A percentile compares a stretch with the other conserved stretches of the same genome.
Conservation (phyloP, 2,888 invertebrate genomes). For the Eupithecia exiguata region DNA sequence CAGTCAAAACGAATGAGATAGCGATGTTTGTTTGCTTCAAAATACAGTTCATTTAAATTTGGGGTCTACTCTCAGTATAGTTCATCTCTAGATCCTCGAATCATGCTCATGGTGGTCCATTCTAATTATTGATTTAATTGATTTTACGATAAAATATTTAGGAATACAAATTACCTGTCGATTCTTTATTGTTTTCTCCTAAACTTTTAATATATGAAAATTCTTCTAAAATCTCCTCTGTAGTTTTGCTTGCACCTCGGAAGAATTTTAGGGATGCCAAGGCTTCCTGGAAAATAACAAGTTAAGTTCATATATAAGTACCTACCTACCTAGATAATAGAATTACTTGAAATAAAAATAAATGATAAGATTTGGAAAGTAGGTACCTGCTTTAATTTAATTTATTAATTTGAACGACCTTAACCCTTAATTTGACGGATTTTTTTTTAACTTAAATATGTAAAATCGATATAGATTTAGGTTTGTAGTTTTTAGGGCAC, state of each 20-base stretch:
- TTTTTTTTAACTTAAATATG: no score
- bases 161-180: neutral
- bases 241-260: constrained; percentile 45
- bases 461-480: no score
- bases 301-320: neutral
- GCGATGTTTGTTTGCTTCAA: neutral
- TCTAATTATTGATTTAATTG: no score
- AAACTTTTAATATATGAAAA: constrained; percentile 43
- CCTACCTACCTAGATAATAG: neutral
- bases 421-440: no score
- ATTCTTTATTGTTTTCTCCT: constrained; percentile 3
- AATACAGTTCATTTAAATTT: neutral
- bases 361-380: no score
- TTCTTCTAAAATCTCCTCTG: constrained; percentile 50
- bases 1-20: constrained; percentile 13
- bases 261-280: constrained; percentile 53
- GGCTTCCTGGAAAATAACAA: constrained; percentile 48
- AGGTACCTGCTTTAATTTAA: no score
- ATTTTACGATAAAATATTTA: no score
- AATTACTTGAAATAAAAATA: no score
- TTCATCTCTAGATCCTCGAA: neutral
- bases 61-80: neutral
- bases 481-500: no score
- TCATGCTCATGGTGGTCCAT: no score
- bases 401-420: no score